Evolutionary conservation across 2,797 vertebrate species (phyloP), one percentile per base, ranked within the genome.

Genomic region (Aratinga solstitialis): DNA sequence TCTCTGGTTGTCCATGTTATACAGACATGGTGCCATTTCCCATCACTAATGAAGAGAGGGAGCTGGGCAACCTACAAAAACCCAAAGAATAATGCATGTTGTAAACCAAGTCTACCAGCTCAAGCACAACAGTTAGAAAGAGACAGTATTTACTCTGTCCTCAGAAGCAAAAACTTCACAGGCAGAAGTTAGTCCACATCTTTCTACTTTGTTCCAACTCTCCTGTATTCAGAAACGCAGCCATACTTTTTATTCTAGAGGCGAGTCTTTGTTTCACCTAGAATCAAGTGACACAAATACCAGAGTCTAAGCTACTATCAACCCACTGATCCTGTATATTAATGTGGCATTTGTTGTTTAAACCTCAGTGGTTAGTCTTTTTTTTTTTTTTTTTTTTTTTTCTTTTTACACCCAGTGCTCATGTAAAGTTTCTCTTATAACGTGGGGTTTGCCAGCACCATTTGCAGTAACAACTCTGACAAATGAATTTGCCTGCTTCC

Each of bases 1-100:
- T 99, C 99, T 82, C 99, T 98, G 1, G 99, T 99, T 14, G 99
- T 99, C 99, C 99, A 99, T 19, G 99, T 98, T 93, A 99, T 97
- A 69, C 99, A 99, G 96, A 99, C 98, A 90, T 99, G 99, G 96
- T 99, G 99, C 99, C 99, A 99, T 91, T 98, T 98, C 42, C 99
- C 99, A 15, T 99, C 99, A 12, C 99, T 98, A 67, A 99, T 97
- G 58, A 99, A 98, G 79, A 99, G 97, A 13, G 99, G 99, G 84
- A 99, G 98, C 97, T 99, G 99, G 10, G 99, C 99, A 4, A 99
- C 99, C 99, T 99, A 96, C 6, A 42, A 48, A 71, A 93, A 21
- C 0, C 0, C 5, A 82, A 43, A 50, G 23, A 86, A 62, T 17
- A 75, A 72, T 4, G 6, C 40, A 54, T 3, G 11, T 40, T 26